Evolutionary conservation across 2,797 vertebrate genomes (phyloP).

Genomic region (Psittacula derbiana): DNA sequence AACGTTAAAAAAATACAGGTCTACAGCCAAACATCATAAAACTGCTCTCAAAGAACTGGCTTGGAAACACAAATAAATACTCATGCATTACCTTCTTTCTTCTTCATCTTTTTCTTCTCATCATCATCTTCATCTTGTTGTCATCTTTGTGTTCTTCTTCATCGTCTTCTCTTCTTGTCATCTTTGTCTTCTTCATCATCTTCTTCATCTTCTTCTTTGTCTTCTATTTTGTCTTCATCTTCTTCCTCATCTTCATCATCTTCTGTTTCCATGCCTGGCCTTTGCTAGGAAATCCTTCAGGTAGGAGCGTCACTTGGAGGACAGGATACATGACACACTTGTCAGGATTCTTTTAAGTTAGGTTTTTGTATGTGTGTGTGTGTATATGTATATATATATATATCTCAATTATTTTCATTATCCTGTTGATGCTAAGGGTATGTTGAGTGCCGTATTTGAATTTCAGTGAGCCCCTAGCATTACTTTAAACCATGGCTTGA

Average conservation of each 20-base stretch:
- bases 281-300: not conserved
- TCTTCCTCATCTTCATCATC: no score
- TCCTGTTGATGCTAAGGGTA: not conserved
- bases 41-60: not conserved
- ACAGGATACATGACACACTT: not conserved
- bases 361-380: not conserved
- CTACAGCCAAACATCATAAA: not conserved
- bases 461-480: not conserved
- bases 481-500: not conserved
- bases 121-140: no score
- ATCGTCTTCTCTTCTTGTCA: no score
- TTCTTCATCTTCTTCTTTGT: no score
- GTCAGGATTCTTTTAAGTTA: not conserved
- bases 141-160: no score
- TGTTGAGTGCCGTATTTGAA: not conserved
- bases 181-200: no score
- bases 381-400: no score
- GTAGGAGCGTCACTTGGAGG: not conserved
- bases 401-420: not conserved
- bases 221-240: no score
- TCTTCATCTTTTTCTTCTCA: no score
- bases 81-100: accelerated
- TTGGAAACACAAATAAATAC: not conserved
- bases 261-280: not conserved
- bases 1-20: not conserved